Percentiles rank a stretch among this genome's conserved stretches.
These are phyloP conservation scores for Axinella damicornis DNA, from an alignment of 37 sponge, comb jelly and placozoan species.

Conservation along the genomic window DNA sequence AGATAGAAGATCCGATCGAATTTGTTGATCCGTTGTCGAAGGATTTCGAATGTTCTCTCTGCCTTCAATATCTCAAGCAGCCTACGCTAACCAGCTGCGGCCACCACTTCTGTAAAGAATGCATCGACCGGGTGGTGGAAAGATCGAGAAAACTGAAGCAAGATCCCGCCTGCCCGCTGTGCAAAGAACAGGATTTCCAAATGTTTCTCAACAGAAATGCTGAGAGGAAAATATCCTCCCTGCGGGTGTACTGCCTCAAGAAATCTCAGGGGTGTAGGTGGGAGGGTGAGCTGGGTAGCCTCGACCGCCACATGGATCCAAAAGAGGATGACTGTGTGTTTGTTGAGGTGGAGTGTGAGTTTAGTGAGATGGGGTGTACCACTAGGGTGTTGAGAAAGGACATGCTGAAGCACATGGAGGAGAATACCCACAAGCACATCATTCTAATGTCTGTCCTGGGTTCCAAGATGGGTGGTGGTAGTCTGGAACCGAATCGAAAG, in stretches of 20 bases:
- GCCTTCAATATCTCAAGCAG: slow-evolving; percentile 17
- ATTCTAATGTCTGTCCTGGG: no score
- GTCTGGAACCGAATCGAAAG: no score
- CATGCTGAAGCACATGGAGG: neutral
- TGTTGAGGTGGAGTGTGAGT: neutral
- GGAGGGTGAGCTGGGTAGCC: slow-evolving; percentile 45
- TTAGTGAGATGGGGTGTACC: slow-evolving; percentile 1
- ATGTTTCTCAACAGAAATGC: slow-evolving; percentile 23
- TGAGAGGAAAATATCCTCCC: slow-evolving; percentile 24
- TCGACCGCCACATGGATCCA: slow-evolving; percentile 39
- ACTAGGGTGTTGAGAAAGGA: neutral
- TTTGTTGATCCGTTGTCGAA: no score
- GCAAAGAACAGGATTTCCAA: slow-evolving; percentile 23
- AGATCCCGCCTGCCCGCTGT: slow-evolving; percentile 69
- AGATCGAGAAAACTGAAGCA: neutral
- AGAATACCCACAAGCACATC: no score
- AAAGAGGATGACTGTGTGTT: slow-evolving; percentile 4
- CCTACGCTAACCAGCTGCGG: slow-evolving; percentile 54
- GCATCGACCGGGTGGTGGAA: slow-evolving; percentile 9
- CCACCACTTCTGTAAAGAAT: slow-evolving; percentile 39
- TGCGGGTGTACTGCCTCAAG: slow-evolving; percentile 39
- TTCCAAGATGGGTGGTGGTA: no score
- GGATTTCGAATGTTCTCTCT: slow-evolving; percentile 38
- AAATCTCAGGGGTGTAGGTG: slow-evolving; percentile 36
- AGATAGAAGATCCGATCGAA: no score